Conservation (phyloP, 2,113 vertebrate species). For the Hemicordylus capensis region DNA sequence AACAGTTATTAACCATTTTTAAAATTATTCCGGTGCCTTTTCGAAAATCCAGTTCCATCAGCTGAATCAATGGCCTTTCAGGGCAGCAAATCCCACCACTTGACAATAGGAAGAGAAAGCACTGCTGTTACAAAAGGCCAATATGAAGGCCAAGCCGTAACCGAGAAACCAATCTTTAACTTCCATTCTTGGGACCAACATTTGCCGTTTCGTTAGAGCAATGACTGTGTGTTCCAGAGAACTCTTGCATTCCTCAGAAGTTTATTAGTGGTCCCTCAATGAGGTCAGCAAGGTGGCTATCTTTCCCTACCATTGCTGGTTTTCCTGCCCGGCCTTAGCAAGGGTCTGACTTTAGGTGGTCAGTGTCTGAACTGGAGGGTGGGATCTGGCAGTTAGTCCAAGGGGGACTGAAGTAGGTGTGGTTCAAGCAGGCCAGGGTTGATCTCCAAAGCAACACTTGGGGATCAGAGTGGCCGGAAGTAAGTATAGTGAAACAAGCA, state of each 20-base stretch:
- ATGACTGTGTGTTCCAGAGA: background rate
- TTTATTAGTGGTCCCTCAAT: background rate
- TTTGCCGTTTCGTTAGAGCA: background rate
- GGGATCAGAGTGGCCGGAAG: too few species aligned
- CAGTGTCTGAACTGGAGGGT: too few species aligned
- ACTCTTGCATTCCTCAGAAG: background rate
- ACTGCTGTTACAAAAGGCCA: background rate
- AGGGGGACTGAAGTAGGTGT: too few species aligned
- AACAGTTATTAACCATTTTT: background rate
- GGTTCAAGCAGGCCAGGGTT: too few species aligned
- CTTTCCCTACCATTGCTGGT: background rate
- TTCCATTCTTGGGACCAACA: background rate
- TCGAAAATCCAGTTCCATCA: conserved; percentile 1
- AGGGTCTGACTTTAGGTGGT: too few species aligned
- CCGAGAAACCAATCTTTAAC: background rate
- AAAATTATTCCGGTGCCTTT: conserved; percentile 2
- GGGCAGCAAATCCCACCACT: background rate
- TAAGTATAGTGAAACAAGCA: too few species aligned
- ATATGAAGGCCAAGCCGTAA: background rate
- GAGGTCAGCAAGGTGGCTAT: background rate
- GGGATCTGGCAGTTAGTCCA: too few species aligned
- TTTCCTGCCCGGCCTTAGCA: too few species aligned
- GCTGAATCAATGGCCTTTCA: conserved; percentile 7
- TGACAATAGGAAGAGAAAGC: background rate
- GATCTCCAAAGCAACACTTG: too few species aligned